Percentiles rank a stretch among this genome's conserved stretches.
These are phyloP conservation scores for Sinocyclocheilus grahami DNA, from an alignment of 2,113 vertebrate species.

Conservation along the genomic window DNA sequence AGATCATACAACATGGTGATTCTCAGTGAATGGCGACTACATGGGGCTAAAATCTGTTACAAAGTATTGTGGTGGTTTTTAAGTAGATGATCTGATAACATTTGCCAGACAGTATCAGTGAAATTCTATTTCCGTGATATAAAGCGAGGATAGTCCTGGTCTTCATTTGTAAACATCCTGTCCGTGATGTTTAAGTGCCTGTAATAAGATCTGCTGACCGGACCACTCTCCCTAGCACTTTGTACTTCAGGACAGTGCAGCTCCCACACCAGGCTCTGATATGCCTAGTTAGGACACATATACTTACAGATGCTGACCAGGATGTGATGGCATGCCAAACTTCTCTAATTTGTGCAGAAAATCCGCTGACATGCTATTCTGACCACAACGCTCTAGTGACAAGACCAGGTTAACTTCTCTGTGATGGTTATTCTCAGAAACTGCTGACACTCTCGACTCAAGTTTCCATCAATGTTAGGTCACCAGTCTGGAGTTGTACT, in stretches of 20 bases:
- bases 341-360: not conserved
- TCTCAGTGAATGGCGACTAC: not conserved
- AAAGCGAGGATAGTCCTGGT: not conserved
- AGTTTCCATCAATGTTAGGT: not conserved
- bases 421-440: not conserved
- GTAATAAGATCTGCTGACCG: slow-evolving; percentile 25
- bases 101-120: not conserved
- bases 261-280: not conserved
- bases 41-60: not conserved
- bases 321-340: slow-evolving; percentile 14
- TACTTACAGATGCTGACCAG: slow-evolving; percentile 24
- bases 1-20: not conserved
- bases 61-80: not conserved
- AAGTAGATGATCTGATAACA: not conserved
- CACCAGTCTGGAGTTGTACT: not conserved
- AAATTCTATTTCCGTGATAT: not conserved
- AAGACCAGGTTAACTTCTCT: not conserved
- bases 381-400: not conserved
- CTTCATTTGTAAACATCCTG: slow-evolving; percentile 19
- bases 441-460: slow-evolving; percentile 1
- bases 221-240: not conserved
- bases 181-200: slow-evolving; percentile 4
- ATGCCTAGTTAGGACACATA: slow-evolving; percentile 6
- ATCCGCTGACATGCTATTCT: not conserved
- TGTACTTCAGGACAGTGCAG: not conserved